Evolutionary conservation across 2,113 vertebrate genomes (phyloP).

Genomic region (Uria aalge): DNA sequence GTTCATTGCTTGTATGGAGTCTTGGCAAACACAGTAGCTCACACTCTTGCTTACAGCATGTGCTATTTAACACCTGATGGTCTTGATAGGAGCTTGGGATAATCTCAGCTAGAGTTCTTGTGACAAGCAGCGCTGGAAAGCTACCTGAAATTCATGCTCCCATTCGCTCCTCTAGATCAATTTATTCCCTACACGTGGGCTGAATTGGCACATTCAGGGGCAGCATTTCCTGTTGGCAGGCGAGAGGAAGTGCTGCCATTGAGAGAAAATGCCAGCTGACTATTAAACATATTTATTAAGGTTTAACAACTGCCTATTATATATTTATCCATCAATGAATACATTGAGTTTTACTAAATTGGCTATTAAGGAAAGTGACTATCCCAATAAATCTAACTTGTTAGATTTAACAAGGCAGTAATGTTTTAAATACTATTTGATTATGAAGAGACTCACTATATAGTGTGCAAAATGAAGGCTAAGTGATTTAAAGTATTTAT

Average conservation of each 20-base stretch:
- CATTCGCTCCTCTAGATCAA: neutral
- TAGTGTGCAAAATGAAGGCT: neutral
- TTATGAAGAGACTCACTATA: slow-evolving; percentile 36
- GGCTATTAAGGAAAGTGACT: slow-evolving; percentile 58
- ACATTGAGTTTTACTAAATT: slow-evolving; percentile 47
- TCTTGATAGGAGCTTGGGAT: neutral
- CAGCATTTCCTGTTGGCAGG: slow-evolving; percentile 49
- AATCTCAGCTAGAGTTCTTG: neutral
- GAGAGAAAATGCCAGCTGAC: slow-evolving; percentile 13
- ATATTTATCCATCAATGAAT: slow-evolving; percentile 17
- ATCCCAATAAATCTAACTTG: slow-evolving; percentile 47
- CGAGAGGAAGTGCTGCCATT: slow-evolving; percentile 2
- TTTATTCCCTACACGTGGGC: neutral
- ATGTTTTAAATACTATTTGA: slow-evolving; percentile 48
- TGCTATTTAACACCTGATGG: neutral
- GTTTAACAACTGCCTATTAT: slow-evolving; percentile 5
- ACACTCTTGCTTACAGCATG: neutral
- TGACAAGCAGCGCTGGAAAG: neutral
- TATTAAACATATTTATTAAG: slow-evolving; percentile 51
- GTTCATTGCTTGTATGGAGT: neutral
- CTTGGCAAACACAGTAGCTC: neutral
- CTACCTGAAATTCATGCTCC: neutral
- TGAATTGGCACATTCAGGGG: slow-evolving; percentile 41
- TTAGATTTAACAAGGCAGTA: slow-evolving; percentile 65
- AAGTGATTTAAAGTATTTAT: neutral